These are phyloP conservation scores for Protodeltote pygarga DNA, from an alignment of 2,888 invertebrate genomes.

Conservation along the genomic window DNA sequence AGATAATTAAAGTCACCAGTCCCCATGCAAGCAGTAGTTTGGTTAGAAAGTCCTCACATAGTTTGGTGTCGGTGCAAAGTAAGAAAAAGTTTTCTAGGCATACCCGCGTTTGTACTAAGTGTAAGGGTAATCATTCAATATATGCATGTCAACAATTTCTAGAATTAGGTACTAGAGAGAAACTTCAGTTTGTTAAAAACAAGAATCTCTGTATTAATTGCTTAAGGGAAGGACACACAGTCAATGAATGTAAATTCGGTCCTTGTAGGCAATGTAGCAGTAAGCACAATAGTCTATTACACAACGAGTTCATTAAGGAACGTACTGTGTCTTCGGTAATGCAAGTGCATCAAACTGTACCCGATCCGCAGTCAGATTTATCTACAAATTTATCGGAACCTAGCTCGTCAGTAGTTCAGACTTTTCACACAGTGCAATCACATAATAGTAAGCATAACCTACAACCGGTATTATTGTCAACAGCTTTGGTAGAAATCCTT, in stretches of 20 bases:
- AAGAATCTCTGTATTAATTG: constrained; percentile 8
- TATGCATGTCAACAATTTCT: no score
- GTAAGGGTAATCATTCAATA: no score
- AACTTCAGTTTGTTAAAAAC: no score
- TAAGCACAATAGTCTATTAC: background rate
- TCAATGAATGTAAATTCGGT: constrained; percentile 1
- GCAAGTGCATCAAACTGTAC: no score
- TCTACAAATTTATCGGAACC: background rate
- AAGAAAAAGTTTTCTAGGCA: no score
- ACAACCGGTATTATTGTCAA: constrained; percentile 9
- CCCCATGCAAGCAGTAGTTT: background rate
- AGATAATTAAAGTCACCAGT: background rate
- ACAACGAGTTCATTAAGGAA: background rate
- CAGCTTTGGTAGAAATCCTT: constrained; percentile 13
- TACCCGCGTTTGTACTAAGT: no score
- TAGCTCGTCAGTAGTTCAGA: background rate
- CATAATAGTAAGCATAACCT: no score
- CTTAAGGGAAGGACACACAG: constrained; percentile 4
- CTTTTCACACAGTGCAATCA: background rate
- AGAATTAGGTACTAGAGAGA: no score
- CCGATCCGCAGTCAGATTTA: no score
- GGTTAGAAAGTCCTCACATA: background rate
- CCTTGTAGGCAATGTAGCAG: constrained; percentile 5
- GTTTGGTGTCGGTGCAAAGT: background rate
- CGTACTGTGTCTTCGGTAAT: no score